phyloP scores from a whole-genome alignment of 2,113 vertebrate genomes.

The Origma solitaria region DNA sequence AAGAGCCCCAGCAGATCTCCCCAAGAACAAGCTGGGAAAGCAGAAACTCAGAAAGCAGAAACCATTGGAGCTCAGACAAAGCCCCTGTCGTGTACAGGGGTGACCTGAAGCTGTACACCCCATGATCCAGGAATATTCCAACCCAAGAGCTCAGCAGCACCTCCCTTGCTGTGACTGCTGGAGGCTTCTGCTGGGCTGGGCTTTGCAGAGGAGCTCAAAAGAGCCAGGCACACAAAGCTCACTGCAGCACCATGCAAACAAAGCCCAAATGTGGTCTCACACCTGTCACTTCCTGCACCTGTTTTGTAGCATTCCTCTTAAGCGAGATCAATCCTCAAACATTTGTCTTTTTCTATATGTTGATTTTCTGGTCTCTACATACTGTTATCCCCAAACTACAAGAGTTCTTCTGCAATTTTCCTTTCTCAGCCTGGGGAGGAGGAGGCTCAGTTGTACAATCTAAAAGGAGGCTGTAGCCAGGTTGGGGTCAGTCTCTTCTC shows the following conservation, averaged over 20 bases:
- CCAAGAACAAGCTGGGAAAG: background rate
- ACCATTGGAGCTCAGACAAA: background rate
- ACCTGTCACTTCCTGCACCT: background rate
- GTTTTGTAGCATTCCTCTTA: background rate
- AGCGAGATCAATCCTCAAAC: background rate
- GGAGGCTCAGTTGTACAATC: background rate
- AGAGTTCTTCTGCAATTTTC: background rate
- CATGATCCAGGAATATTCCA: background rate
- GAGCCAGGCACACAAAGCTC: background rate
- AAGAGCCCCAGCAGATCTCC: background rate
- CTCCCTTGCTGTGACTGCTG: background rate
- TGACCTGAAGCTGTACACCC: background rate
- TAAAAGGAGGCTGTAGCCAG: background rate
- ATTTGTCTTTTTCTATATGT: background rate
- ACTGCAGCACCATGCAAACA: background rate
- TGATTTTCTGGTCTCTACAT: background rate
- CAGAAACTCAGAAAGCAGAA: background rate
- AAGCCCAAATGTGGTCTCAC: background rate
- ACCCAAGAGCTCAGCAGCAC: background rate
- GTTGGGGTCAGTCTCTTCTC: background rate
- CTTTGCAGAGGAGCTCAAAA: background rate
- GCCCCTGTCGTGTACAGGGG: background rate
- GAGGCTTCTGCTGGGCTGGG: background rate
- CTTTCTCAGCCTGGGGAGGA: background rate
- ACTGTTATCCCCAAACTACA: background rate